A percentile compares a stretch with the other conserved stretches of the same genome.
Conservation (phyloP, 2,113 vertebrate genomes). For the Corythornis madagascariensis region DNA sequence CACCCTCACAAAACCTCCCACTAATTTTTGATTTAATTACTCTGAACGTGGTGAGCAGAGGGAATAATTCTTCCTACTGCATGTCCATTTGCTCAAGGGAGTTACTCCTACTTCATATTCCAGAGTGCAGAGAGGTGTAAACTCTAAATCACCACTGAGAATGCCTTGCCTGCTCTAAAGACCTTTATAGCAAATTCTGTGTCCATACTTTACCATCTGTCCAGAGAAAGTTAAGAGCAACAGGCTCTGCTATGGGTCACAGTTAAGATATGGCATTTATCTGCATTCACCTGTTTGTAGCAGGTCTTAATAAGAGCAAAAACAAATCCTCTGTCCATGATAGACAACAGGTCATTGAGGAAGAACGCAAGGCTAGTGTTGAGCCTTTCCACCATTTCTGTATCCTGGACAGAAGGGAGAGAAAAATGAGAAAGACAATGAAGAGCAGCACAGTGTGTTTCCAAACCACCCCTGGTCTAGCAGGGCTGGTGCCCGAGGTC, state of each 20-base stretch:
- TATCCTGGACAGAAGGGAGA: conserved; percentile 79
- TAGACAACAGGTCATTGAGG: conserved; percentile 94
- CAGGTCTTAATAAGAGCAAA: conserved; percentile 90
- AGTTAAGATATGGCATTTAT: not conserved
- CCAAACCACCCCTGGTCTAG: not conserved
- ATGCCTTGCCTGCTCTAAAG: not conserved
- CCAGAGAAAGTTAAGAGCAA: not conserved
- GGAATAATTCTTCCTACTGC: not conserved
- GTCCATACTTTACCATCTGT: not conserved
- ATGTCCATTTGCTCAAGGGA: not conserved
- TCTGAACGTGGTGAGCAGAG: not conserved
- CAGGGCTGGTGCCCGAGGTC: not conserved
- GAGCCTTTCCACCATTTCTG: conserved; percentile 95
- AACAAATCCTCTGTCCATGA: conserved; percentile 98
- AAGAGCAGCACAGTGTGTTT: not conserved
- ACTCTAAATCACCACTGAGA: not conserved
- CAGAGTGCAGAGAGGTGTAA: not conserved
- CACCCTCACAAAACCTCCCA: not conserved
- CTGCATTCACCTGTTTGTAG: conserved; percentile 92
- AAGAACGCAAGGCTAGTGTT: conserved; percentile 97
- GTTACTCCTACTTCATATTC: not conserved
- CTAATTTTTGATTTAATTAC: not conserved
- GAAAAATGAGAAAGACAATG: not conserved
- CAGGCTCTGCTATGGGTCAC: not conserved
- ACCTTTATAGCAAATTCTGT: not conserved